Conservation (phyloP, 2,888 invertebrate species). For the Sinhomidia bicolor region DNA sequence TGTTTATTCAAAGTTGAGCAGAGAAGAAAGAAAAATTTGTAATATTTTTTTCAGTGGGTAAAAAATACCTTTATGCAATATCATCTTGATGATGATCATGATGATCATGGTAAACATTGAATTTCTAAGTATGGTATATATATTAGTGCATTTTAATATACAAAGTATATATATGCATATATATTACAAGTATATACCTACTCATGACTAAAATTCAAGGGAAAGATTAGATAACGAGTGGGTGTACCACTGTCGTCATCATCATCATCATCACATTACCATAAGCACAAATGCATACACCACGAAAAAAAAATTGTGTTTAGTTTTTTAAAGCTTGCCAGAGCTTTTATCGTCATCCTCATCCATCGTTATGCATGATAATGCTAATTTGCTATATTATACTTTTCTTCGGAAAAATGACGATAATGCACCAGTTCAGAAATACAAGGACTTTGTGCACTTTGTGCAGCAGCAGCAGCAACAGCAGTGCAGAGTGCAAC, state of each 20-base stretch:
- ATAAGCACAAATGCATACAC: neutral
- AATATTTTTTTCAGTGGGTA: conserved; percentile 5
- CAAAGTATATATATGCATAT: too few relatives aligned
- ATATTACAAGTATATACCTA: neutral
- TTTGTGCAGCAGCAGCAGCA: too few relatives aligned
- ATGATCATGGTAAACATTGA: too few relatives aligned
- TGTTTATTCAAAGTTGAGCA: neutral
- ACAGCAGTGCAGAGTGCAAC: neutral
- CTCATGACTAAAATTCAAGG: neutral
- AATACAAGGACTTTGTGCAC: conserved; percentile 26
- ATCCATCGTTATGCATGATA: neutral
- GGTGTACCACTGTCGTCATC: conserved; percentile 66
- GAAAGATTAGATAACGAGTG: conserved; percentile 75
- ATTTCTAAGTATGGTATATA: neutral
- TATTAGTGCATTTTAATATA: too few relatives aligned
- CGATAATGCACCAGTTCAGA: neutral
- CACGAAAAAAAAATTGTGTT: neutral
- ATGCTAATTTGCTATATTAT: conserved; percentile 34
- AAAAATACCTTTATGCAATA: neutral
- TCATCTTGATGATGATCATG: neutral
- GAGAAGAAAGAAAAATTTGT: conserved; percentile 20
- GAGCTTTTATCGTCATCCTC: too few relatives aligned
- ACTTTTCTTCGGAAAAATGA: too few relatives aligned
- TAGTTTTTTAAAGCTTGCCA: conserved; percentile 12
- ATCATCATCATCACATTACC: conserved; percentile 23